Evolutionary conservation across 2,888 invertebrate genomes (phyloP).

Genomic region (Chalcosyrphus nemorum): DNA sequence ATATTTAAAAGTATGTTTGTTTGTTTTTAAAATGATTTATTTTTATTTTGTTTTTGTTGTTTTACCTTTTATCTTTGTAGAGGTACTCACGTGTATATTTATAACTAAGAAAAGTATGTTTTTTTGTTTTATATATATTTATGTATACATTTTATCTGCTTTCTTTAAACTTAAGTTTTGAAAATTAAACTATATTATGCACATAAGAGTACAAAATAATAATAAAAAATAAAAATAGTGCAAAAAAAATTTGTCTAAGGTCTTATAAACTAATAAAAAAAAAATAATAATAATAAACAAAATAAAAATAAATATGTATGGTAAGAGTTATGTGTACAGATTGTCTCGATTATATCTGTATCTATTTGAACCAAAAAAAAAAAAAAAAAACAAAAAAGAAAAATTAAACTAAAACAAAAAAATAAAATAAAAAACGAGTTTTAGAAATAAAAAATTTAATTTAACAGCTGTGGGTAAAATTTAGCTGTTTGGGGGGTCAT

Average conservation of each 20-base stretch:
- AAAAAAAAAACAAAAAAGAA: constrained; percentile 37
- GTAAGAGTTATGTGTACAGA: constrained; percentile 13
- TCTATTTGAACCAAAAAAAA: constrained; percentile 29
- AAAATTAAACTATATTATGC: constrained; percentile 66
- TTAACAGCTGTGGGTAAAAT: constrained; percentile 71
- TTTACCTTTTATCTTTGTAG: constrained; percentile 72
- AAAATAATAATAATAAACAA: constrained; percentile 47
- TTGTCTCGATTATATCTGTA: constrained; percentile 9
- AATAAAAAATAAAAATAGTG: constrained; percentile 70
- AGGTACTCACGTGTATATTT: constrained; percentile 74
- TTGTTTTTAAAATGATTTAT: constrained; percentile 43
- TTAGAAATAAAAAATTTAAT: constrained; percentile 55
- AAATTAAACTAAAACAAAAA: constrained; percentile 57
- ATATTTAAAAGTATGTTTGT: constrained; percentile 1
- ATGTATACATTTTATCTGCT: no score
- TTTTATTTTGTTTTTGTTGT: no score
- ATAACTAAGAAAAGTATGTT: constrained; percentile 68
- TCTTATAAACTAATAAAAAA: constrained; percentile 71
- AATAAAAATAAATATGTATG: constrained; percentile 60
- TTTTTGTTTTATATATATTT: constrained; percentile 33
- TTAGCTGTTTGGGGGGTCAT: constrained; percentile 53
- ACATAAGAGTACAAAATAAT: constrained; percentile 60
- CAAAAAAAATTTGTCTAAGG: constrained; percentile 73
- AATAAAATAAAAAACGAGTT: constrained; percentile 32
- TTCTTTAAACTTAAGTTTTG: constrained; percentile 54